phyloP scores from a whole-genome alignment of 2,113 vertebrate genomes.

The Eulemur rufifrons region DNA sequence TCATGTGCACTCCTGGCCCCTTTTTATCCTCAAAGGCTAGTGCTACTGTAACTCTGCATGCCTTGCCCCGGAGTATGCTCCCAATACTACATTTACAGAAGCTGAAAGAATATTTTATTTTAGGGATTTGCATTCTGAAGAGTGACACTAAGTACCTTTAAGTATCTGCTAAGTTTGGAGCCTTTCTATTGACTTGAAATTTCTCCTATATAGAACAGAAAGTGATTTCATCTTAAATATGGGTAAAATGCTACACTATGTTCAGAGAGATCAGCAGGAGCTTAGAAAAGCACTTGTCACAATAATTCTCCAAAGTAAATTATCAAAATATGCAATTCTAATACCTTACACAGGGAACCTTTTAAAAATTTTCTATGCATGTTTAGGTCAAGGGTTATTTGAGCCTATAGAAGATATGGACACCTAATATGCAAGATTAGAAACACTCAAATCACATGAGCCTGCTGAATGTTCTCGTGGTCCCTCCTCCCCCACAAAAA shows the following conservation, averaged over 20 bases:
- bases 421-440: neutral
- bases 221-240: conserved; percentile 61
- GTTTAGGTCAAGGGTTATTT: neutral
- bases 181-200: conserved; percentile 16
- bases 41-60: neutral
- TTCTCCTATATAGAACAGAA: conserved; percentile 24
- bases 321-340: conserved; percentile 32
- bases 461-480: conserved; percentile 16
- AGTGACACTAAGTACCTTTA: conserved; percentile 40
- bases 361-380: conserved; percentile 18
- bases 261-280: conserved; percentile 16
- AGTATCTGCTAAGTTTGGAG: conserved; percentile 6
- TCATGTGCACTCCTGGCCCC: neutral
- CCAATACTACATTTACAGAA: neutral
- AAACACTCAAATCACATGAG: neutral
- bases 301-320: conserved; percentile 42
- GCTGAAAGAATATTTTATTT: neutral
- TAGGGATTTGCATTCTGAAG: conserved; percentile 7
- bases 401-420: conserved; percentile 34
- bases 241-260: conserved; percentile 26
- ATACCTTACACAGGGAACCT: neutral
- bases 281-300: conserved; percentile 50
- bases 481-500: neutral
- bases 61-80: neutral
- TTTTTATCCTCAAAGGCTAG: neutral